These are phyloP conservation scores for Tinea semifulvella DNA, from an alignment of 2,888 invertebrate genomes.

Conservation along the genomic window DNA sequence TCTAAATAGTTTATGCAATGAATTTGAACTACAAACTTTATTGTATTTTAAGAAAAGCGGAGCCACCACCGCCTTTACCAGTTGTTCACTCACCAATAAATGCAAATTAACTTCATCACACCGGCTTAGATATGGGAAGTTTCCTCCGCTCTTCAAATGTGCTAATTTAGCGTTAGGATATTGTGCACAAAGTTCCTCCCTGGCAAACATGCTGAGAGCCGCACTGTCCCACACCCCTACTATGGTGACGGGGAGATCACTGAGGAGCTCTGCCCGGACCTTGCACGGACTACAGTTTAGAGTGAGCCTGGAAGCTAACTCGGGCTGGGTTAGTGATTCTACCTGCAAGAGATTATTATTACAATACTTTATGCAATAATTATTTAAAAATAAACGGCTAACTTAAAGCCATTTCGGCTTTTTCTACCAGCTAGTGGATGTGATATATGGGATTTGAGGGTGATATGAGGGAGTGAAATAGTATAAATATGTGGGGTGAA, in stretches of 20 bases:
- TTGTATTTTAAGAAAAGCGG: no score
- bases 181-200: constrained; percentile 85
- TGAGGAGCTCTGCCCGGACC: constrained; percentile 78
- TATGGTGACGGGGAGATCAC: constrained; percentile 77
- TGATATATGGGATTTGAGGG: no score
- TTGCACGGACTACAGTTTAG: constrained; percentile 84
- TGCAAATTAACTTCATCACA: constrained; percentile 90
- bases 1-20: no score
- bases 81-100: constrained; percentile 74
- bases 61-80: no score
- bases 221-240: constrained; percentile 91
- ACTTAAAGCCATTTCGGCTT: no score
- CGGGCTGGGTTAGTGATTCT: constrained; percentile 82
- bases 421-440: no score
- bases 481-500: no score
- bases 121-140: constrained; percentile 89
- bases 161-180: constrained; percentile 88
- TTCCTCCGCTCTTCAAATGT: constrained; percentile 88
- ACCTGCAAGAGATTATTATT: constrained; percentile 62
- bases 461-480: no score
- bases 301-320: constrained; percentile 86
- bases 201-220: constrained; percentile 78
- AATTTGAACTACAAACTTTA: no score
- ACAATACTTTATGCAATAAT: no score
- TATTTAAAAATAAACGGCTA: no score